Conservation (phyloP, 1,140 invertebrate genomes). For the Magallana gigas region DNA sequence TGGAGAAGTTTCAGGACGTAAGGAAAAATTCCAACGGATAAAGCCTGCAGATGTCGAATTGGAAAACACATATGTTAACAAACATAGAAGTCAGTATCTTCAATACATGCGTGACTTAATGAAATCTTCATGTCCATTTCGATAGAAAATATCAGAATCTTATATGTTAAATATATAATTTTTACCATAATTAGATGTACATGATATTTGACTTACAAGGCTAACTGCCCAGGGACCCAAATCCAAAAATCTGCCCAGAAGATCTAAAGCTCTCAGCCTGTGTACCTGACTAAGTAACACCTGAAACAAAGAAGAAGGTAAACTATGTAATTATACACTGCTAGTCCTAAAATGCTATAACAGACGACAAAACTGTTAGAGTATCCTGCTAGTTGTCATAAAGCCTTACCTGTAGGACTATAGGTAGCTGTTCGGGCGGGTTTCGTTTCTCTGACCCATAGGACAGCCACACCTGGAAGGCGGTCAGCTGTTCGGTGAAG, state of each 20-base stretch:
- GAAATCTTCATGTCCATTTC: too few species aligned
- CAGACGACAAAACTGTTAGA: too few species aligned
- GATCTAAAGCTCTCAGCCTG: constrained; percentile 94
- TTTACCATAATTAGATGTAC: not conserved
- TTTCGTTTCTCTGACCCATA: constrained; percentile 87
- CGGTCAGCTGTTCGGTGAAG: constrained; percentile 98
- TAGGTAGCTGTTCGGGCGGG: constrained; percentile 97
- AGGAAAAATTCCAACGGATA: constrained; percentile 99
- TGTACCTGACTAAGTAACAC: constrained; percentile 98
- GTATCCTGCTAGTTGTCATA: not conserved
- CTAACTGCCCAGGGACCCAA: constrained; percentile 98
- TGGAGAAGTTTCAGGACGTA: constrained; percentile 98
- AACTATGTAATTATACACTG: not conserved
- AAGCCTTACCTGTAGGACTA: constrained; percentile 90
- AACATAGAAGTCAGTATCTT: too few species aligned
- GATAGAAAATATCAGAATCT: too few species aligned
- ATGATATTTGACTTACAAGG: constrained; percentile 80
- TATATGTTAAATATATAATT: too few species aligned
- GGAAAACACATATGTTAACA: too few species aligned
- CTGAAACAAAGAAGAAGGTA: constrained; percentile 73
- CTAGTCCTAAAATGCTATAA: not conserved
- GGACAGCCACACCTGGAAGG: constrained; percentile 97
- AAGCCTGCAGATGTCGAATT: constrained; percentile 81
- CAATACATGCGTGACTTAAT: too few species aligned
- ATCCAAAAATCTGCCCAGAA: constrained; percentile 96